Conservation (phyloP, 2,113 vertebrate genomes). For the Pleuronectes platessa region DNA sequence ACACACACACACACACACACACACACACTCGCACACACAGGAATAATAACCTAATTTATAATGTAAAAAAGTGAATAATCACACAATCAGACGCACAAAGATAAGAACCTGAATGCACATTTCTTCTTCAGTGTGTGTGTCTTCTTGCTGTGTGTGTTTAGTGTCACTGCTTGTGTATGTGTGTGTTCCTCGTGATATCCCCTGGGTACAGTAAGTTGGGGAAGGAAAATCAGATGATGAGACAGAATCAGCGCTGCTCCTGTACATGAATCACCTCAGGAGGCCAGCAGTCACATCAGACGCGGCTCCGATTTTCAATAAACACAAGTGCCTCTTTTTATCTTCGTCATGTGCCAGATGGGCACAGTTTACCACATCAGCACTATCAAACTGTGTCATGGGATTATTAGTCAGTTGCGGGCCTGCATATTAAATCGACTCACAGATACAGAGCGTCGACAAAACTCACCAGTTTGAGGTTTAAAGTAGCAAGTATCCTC, state of each 20-base stretch:
- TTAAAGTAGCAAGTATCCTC: neutral
- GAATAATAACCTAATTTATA: slow-evolving; percentile 42
- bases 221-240: slow-evolving; percentile 74
- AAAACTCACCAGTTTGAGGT: neutral
- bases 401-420: slow-evolving; percentile 35
- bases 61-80: slow-evolving; percentile 24
- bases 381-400: slow-evolving; percentile 30
- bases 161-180: neutral
- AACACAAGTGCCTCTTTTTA: slow-evolving; percentile 44
- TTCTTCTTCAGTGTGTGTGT: slow-evolving; percentile 19
- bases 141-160: slow-evolving; percentile 11
- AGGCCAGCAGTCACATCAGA: slow-evolving; percentile 53
- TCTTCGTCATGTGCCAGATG: slow-evolving; percentile 27
- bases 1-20: neutral
- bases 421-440: slow-evolving; percentile 17
- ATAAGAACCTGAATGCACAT: slow-evolving; percentile 50
- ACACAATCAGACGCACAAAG: slow-evolving; percentile 28
- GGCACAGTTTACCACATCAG: slow-evolving; percentile 43
- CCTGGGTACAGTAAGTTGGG: slow-evolving; percentile 48
- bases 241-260: slow-evolving; percentile 58
- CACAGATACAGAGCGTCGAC: neutral
- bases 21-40: neutral
- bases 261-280: slow-evolving; percentile 65
- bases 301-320: slow-evolving; percentile 18
- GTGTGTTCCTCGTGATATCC: slow-evolving; percentile 66